Conservation (phyloP, 92 coral and sea anemone species). For the Umimayanthus kanabou region DNA sequence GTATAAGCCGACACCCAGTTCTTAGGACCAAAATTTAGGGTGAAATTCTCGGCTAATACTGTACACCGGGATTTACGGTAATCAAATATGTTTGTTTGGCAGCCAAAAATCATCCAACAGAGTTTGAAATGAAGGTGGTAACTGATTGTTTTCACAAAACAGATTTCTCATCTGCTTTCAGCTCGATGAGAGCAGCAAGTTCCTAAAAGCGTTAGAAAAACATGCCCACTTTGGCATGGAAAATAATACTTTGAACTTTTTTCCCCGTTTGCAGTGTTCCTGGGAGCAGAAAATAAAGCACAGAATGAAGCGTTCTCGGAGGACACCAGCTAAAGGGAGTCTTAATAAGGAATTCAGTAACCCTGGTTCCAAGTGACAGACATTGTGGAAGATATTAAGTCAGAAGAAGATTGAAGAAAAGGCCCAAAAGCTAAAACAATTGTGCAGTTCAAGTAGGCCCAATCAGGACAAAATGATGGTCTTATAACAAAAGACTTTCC, state of each 20-base stretch:
- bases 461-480: too few relatives aligned
- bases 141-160: constrained; percentile 9
- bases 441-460: too few relatives aligned
- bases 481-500: too few relatives aligned
- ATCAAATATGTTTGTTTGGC: too few relatives aligned
- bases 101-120: background rate
- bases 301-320: background rate
- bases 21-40: too few relatives aligned
- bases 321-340: background rate
- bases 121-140: constrained; percentile 9
- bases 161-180: constrained; percentile 6
- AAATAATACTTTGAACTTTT: constrained; percentile 6
- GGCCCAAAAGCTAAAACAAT: too few relatives aligned
- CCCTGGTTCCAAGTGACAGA: too few relatives aligned
- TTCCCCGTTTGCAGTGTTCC: background rate
- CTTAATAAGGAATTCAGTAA: too few relatives aligned
- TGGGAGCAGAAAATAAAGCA: constrained; percentile 7
- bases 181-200: background rate
- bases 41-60: background rate
- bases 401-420: too few relatives aligned
- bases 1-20: background rate
- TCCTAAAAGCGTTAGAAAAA: background rate
- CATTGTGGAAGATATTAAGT: too few relatives aligned
- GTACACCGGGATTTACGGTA: background rate
- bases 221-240: background rate